These are phyloP conservation scores for Procambarus clarkii DNA, from an alignment of 1,140 invertebrate genomes.

Conservation along the genomic window DNA sequence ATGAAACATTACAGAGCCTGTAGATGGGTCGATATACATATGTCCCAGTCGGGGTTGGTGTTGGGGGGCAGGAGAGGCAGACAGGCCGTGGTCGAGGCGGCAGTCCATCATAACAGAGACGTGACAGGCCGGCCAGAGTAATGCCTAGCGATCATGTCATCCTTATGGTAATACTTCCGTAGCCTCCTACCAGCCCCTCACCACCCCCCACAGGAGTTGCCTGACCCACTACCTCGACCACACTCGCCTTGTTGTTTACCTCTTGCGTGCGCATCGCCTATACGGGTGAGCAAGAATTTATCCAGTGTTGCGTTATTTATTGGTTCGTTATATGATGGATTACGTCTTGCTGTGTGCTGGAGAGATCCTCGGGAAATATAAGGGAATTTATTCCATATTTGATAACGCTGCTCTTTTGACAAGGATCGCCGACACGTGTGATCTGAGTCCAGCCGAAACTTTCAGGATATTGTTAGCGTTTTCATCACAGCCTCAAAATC, in stretches of 20 bases:
- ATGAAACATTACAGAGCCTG: too few species aligned
- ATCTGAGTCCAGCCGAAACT: not conserved
- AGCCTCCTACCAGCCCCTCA: not conserved
- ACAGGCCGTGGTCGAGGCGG: not conserved
- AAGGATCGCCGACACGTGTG: slow-evolving; percentile 40
- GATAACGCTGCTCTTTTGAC: slow-evolving; percentile 39
- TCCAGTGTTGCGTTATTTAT: slow-evolving; percentile 29
- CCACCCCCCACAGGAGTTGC: not conserved
- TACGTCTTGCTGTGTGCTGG: slow-evolving; percentile 19
- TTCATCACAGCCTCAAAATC: not conserved
- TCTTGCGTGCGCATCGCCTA: too few species aligned
- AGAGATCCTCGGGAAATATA: slow-evolving; percentile 1
- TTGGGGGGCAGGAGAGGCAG: not conserved
- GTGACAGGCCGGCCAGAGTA: slow-evolving; percentile 41
- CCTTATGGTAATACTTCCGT: slow-evolving; percentile 46
- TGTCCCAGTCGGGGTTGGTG: too few species aligned
- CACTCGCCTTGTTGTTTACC: too few species aligned
- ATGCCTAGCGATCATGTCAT: slow-evolving; percentile 51
- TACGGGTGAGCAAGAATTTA: not conserved
- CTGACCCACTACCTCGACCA: too few species aligned
- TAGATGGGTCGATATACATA: too few species aligned
- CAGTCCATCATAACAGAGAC: slow-evolving; percentile 29
- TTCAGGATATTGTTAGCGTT: not conserved
- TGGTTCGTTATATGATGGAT: slow-evolving; percentile 34
- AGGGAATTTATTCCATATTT: slow-evolving; percentile 30